phyloP scores from a whole-genome alignment of 2,888 invertebrate species.

The Silvanus unidentatus region DNA sequence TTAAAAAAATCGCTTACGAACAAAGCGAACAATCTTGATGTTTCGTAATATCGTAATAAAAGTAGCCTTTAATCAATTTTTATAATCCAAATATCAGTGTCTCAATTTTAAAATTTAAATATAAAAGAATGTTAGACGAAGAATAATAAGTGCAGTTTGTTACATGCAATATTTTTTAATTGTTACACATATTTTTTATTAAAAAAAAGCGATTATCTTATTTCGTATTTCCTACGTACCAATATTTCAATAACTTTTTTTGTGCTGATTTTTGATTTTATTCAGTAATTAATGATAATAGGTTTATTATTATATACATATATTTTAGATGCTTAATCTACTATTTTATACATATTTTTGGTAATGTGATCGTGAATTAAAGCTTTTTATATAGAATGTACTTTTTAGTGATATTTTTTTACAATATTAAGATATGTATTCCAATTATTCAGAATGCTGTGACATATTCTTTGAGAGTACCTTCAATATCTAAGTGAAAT shows the following conservation, averaged over 20 bases:
- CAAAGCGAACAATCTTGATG: neutral
- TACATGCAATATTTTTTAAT: constrained; percentile 22
- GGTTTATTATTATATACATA: constrained; percentile 19
- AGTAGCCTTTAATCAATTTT: constrained; percentile 27
- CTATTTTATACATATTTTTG: constrained; percentile 36
- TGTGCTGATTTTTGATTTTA: constrained; percentile 18
- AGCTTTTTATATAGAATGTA: constrained; percentile 45
- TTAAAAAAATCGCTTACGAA: neutral
- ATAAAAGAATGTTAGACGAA: constrained; percentile 30
- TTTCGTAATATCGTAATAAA: too few relatives aligned
- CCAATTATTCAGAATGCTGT: constrained; percentile 18
- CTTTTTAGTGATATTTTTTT: constrained; percentile 48
- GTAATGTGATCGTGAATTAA: constrained; percentile 46
- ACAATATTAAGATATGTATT: constrained; percentile 47
- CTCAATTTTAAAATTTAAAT: constrained; percentile 35
- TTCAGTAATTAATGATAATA: neutral
- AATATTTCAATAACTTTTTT: too few relatives aligned
- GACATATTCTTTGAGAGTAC: neutral
- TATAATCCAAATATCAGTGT: constrained; percentile 37
- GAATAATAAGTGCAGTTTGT: constrained; percentile 24
- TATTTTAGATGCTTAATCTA: constrained; percentile 30
- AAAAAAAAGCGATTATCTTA: too few relatives aligned
- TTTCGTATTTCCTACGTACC: too few relatives aligned
- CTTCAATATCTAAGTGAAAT: too few relatives aligned
- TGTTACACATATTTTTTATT: constrained; percentile 1